These are phyloP conservation scores for Myiagra hebetior DNA, from an alignment of 2,113 vertebrate species.

Conservation along the genomic window DNA sequence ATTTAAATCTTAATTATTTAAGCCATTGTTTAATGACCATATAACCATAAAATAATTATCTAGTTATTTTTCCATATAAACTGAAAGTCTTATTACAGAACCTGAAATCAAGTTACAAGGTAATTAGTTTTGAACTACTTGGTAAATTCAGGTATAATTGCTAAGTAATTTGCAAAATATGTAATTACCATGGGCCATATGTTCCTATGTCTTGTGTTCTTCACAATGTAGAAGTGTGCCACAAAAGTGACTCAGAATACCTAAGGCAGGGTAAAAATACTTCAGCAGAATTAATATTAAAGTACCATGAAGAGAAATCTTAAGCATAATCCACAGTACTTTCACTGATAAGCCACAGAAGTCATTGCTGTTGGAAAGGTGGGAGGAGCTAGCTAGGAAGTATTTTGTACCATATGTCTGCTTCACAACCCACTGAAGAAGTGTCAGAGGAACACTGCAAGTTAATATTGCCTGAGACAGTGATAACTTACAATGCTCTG, in stretches of 20 bases:
- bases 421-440: conserved; percentile 41
- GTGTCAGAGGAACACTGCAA: conserved; percentile 51
- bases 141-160: conserved; percentile 44
- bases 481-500: conserved; percentile 56
- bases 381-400: conserved; percentile 21
- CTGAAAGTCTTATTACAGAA: conserved; percentile 2
- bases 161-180: conserved; percentile 50
- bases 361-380: neutral
- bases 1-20: neutral
- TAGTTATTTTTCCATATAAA: conserved; percentile 22
- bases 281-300: neutral
- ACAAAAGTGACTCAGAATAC: neutral
- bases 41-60: conserved; percentile 37
- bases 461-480: conserved; percentile 62
- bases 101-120: neutral
- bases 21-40: neutral
- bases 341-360: neutral
- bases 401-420: conserved; percentile 36
- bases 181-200: conserved; percentile 32
- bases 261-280: neutral
- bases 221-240: neutral
- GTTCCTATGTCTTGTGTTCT: neutral
- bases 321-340: neutral
- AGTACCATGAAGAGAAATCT: neutral
- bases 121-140: conserved; percentile 53